Base-by-base conservation (phyloP, 2,888 invertebrate genomes). In the Maniola hyperantus region DNA sequence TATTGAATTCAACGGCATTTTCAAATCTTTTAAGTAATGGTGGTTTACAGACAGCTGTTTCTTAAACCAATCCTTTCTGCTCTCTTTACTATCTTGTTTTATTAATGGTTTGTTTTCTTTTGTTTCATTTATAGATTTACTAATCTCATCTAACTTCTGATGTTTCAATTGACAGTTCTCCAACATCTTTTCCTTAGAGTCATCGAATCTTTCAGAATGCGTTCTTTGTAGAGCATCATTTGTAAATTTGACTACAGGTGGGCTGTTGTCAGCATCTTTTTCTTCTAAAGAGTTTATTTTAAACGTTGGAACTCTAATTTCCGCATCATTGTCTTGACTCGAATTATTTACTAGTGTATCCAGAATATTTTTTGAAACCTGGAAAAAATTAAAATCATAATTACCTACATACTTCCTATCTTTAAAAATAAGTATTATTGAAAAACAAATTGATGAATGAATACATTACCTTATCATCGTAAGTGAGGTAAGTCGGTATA, bases 1-100 rank as follows among this genome's bases (percentile, higher is more conserved):
- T 72, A 97, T 95, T 0, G 97, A 97, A 79, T 96, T 97, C 72
- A 97, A 93, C 74, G 96, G 96, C 79, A 96, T 93, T 76, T 94
- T 93, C 66, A 96, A 92, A 76, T 96, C 94, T 82, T 95, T 95
- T 68, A 96, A 93, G 79, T 96, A 96, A 77, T 96, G 94, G 65
- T 95, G 95, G 76, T 94, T 93, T 1, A 93, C 92, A 18, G 93
- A 92, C 57, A 92, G 68, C 70, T 91, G 92, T 71, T 91, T 92
- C 74, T 88, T 92, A 2, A 92, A 71, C 92, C 92, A 92, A 71
- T 91, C 92, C 44, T 88, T 82, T 71, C 81, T 87, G 65, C 89
- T 91, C 65, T 87, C 90, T 69, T 88, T 91, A 50, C 83, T 85
- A 48, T 90, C 88, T 66, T 87, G 89, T 70, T 91, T 91, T 18